These are phyloP conservation scores for Synanceia verrucosa DNA, from an alignment of 2,797 vertebrate species.

Conservation along the genomic window DNA sequence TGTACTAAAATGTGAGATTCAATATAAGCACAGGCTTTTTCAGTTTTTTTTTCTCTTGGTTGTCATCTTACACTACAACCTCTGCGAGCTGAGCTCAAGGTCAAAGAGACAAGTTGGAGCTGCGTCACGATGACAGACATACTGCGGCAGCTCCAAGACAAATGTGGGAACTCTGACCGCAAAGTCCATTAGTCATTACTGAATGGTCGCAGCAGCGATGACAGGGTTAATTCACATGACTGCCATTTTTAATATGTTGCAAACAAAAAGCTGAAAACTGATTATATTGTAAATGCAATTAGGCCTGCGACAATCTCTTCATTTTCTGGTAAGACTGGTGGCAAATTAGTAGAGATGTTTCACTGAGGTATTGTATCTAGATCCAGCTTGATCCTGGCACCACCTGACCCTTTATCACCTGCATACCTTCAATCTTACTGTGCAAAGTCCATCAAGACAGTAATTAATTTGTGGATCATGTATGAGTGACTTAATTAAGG, in stretches of 20 bases:
- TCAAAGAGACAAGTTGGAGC: conserved; percentile 39
- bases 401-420: conserved; percentile 41
- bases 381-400: conserved; percentile 26
- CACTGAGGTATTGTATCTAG: conserved; percentile 31
- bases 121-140: conserved; percentile 23
- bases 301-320: conserved; percentile 52
- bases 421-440: conserved; percentile 55
- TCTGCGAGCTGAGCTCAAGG: conserved; percentile 37
- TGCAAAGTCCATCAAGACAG: conserved; percentile 58
- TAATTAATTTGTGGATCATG: conserved; percentile 63
- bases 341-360: conserved; percentile 38
- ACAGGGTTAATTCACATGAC: conserved; percentile 55
- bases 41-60: not conserved
- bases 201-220: conserved; percentile 30
- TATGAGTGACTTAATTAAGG: conserved; percentile 49
- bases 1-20: not conserved
- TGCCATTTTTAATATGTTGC: conserved; percentile 54
- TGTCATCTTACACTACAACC: not conserved
- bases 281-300: conserved; percentile 61
- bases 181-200: conserved; percentile 51
- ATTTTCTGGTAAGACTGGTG: conserved; percentile 59
- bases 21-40: not conserved
- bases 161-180: conserved; percentile 30
- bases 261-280: conserved; percentile 46
- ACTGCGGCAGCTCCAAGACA: conserved; percentile 14